Percentiles rank a stretch among this genome's conserved stretches.
Conservation (phyloP, 2,888 invertebrate species). For the Hyposoter dolosus region DNA sequence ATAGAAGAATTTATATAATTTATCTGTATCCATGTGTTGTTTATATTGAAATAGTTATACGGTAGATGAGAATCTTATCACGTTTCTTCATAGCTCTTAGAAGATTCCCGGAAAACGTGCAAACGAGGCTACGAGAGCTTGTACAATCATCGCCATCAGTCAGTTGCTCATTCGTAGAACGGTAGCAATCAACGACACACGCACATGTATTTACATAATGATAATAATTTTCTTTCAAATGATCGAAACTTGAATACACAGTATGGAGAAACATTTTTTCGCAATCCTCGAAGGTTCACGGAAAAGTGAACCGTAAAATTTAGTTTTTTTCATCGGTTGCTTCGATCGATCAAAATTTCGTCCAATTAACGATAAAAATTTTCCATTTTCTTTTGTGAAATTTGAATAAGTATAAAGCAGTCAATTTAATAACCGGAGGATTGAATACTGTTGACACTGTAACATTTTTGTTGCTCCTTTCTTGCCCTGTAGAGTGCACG, state of each 20-base stretch:
- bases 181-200: slow-evolving; percentile 10
- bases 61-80: slow-evolving; percentile 47
- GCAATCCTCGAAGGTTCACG: no score
- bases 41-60: slow-evolving; percentile 6
- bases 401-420: slow-evolving; percentile 34
- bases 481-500: slow-evolving; percentile 16
- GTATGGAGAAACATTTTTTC: no score
- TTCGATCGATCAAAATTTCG: no score
- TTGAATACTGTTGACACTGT: no score
- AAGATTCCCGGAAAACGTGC: slow-evolving; percentile 55
- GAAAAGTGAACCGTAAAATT: no score
- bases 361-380: no score
- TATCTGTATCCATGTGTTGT: neutral
- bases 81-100: slow-evolving; percentile 46
- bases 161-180: slow-evolving; percentile 48
- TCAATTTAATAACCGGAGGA: no score
- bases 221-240: slow-evolving; percentile 3
- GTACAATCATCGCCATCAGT: slow-evolving; percentile 47
- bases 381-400: slow-evolving; percentile 3
- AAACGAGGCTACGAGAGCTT: slow-evolving; percentile 20
- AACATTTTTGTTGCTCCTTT: no score
- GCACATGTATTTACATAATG: neutral
- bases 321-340: no score
- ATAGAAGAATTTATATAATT: neutral
- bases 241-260: neutral